Conservation (phyloP, 2,888 invertebrate species). For the Nymphalis urticae region DNA sequence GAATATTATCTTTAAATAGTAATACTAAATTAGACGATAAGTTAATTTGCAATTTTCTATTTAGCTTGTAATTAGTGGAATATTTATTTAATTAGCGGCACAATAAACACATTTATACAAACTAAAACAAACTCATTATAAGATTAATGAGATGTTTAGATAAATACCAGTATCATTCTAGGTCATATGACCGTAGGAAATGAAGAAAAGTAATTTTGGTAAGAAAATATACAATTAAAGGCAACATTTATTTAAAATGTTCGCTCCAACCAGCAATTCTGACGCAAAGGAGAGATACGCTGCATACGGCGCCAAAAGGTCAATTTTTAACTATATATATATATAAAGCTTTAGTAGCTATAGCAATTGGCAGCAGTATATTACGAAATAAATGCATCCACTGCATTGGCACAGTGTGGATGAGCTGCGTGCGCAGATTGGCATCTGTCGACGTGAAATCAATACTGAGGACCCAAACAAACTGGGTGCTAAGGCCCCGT, state of each 20-base stretch:
- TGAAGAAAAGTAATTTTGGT: too few species aligned
- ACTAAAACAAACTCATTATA: background rate
- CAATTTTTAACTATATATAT: conserved; percentile 4
- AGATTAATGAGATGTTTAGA: too few species aligned
- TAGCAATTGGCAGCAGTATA: conserved; percentile 17
- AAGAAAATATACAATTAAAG: too few species aligned
- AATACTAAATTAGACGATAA: background rate
- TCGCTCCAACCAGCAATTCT: background rate
- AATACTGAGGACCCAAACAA: conserved; percentile 78
- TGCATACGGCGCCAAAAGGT: conserved; percentile 18
- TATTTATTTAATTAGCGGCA: too few species aligned
- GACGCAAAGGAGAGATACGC: conserved; percentile 16
- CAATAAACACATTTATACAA: background rate
- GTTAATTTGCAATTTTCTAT: too few species aligned
- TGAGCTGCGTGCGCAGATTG: conserved; percentile 66
- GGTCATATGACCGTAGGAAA: too few species aligned
- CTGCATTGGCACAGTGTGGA: conserved; percentile 38
- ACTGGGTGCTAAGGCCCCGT: conserved; percentile 61
- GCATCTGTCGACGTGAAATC: conserved; percentile 52
- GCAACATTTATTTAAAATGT: too few species aligned
- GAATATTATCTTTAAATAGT: conserved; percentile 9
- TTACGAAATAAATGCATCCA: conserved; percentile 36
- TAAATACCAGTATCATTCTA: too few species aligned
- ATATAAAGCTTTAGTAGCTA: background rate
- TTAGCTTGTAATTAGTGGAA: too few species aligned